Evolutionary conservation across 2,888 invertebrate species (phyloP), one percentile per base, ranked within the genome.

Genomic region (Empis stercorea): DNA sequence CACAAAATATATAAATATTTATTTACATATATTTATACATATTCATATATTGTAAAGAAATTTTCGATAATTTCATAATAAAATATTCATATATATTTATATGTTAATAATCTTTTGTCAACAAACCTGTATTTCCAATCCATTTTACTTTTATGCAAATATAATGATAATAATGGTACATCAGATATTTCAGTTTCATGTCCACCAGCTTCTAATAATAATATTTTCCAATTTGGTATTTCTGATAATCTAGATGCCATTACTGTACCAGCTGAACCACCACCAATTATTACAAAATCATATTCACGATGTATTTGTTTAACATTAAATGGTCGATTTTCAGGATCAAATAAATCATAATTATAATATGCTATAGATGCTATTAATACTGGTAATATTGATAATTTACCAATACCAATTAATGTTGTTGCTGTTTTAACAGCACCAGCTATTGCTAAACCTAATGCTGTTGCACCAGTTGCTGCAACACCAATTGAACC

Each of bases 71-170:
- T 6, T 20, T 20, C 5, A 20, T 4, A 20, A 20, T 4, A 20
- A 20, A 20, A 20, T 4, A 20, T 27, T 27, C 23, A 27, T 7
- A 27, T 7, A 27, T 27, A 6, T 27, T 27, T 27, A 27, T 7
- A 27, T 7, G 9, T 6, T 6, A 27, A 27, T 27, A 6, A 27
- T 27, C 2, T 7, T n/a, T n/a, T n/a, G 34, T 13, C 30, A 30
- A 62, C 72, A 72, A 62, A 84, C 81, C 83, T 76, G 69, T 88
- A 92, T 59, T 87, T 87, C 92, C 92, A 92, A 66, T 92, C 92
- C 59, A 89, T 64, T 72, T 86, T 86, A 63, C 89, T 89, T 59
- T 88, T 87, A 66, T 92, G 92, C 59, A 92, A 73, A 65, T 87
- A 92, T 41, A 91, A 65, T 38, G 89, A 89, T n/a, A 91, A 68